Percentiles rank a stretch among this genome's conserved stretches.
phyloP scores from a whole-genome alignment of 2,113 vertebrate species.

The Athene cunicularia region DNA sequence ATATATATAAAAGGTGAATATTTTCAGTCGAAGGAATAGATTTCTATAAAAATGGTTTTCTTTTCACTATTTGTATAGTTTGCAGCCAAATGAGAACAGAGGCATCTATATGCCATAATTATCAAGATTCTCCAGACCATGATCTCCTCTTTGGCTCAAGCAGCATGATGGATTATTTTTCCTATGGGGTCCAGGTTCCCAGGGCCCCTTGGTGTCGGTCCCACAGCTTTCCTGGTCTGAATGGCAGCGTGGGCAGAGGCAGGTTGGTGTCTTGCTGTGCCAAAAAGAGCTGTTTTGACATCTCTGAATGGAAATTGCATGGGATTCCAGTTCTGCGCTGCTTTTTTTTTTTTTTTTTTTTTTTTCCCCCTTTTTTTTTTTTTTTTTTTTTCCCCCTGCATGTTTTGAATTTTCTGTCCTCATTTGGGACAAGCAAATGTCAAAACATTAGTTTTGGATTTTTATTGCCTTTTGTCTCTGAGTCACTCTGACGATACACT shows the following conservation, averaged over 20 bases:
- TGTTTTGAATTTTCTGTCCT: background rate
- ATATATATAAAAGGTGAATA: background rate
- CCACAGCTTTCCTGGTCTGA: background rate
- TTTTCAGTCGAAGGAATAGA: background rate
- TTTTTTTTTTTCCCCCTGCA: fast-evolving
- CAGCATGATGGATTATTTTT: background rate
- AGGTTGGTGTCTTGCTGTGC: background rate
- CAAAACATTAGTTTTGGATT: background rate
- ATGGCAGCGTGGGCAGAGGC: background rate
- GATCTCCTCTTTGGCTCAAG: background rate
- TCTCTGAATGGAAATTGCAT: background rate
- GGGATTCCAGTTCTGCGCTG: background rate
- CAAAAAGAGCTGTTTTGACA: background rate
- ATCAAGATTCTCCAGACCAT: background rate
- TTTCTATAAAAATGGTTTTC: background rate
- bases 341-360: no score
- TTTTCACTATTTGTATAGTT: background rate
- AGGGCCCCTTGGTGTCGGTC: background rate
- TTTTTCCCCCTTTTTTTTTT: no score
- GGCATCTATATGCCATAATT: background rate
- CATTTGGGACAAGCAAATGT: background rate
- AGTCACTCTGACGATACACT: fast-evolving
- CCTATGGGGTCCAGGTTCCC: background rate
- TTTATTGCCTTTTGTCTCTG: background rate
- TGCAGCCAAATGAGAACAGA: background rate